Base-by-base conservation (phyloP, 2,797 vertebrate genomes). In the Cossypha heuglini region DNA sequence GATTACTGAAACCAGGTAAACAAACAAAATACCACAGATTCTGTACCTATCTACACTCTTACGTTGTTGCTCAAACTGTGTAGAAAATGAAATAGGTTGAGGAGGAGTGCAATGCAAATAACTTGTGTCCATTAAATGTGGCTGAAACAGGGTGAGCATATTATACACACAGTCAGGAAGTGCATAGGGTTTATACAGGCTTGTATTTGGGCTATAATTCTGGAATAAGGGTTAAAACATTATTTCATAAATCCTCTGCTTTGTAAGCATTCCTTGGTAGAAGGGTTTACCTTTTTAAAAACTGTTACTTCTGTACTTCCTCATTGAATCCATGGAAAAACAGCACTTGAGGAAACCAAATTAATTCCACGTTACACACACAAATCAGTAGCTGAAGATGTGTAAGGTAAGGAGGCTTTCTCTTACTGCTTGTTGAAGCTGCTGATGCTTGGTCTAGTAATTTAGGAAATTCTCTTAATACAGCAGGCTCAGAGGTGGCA, bases 1-100 rank as follows among this genome's bases (percentile, higher is more conserved):
- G 38, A 48, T 86, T 61, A 78, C 11, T 81, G 63, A 76, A 81
- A 66, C 25, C 28, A 69, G 37, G 62, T 81, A 84, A 94, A 90
- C 43, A 80, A 79, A 43, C 19, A 35, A 54, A 67, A 37, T 2
- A 9, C 10, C 31, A 31, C 24, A 25, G 43, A 25, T 76, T 55
- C 48, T 75, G 43, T 37, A 55, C 24, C 49, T 57, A 16, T 71
- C 49, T 40, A 18, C 11, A 3, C 58, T 62, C 35, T 57, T 68
- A 11, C 0, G 0, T 6, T 10, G 29, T 13, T 21, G 15, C 33
- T 90, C 46, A 40, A 8, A 55, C 24, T 26, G 33, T 19, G 33
- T n/a, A 86, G 83, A 55, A 93, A 75, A 86, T 46, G 17, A 57
- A 92, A 35, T 1, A 45, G 18, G 40, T 40, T 42, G 59, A 55